A percentile compares a stretch with the other conserved stretches of the same genome.
Evolutionary conservation across 2,888 invertebrate genomes (phyloP).

Genomic region (Timema cristinae): DNA sequence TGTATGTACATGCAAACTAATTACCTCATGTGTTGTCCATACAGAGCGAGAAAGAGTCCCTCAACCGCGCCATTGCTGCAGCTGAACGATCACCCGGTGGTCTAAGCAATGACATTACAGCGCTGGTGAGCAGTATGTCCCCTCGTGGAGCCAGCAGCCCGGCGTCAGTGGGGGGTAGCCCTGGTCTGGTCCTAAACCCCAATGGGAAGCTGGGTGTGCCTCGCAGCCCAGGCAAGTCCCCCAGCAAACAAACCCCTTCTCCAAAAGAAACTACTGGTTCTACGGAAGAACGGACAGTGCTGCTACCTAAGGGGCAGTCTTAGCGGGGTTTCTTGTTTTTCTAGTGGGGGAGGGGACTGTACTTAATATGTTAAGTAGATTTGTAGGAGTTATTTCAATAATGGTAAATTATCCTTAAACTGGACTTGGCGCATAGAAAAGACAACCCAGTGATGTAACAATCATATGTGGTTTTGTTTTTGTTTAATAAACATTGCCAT

Average conservation of each 20-base stretch:
- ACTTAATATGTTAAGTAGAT: too few relatives aligned
- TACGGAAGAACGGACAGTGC: constrained; percentile 24
- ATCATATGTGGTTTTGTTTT: too few relatives aligned
- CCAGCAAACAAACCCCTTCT: neutral
- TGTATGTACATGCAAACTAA: too few relatives aligned
- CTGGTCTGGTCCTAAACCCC: constrained; percentile 12
- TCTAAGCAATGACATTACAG: constrained; percentile 17
- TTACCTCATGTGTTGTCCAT: neutral
- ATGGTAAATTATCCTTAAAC: too few relatives aligned
- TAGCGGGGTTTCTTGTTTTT: too few relatives aligned
- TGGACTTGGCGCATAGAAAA: too few relatives aligned
- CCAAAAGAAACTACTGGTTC: constrained; percentile 3
- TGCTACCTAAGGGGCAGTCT: constrained; percentile 11
- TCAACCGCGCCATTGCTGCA: constrained; percentile 23
- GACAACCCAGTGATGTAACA: too few relatives aligned
- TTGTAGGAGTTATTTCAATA: too few relatives aligned
- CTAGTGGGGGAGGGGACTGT: too few relatives aligned
- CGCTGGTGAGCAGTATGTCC: constrained; percentile 11
- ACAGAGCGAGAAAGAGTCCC: constrained; percentile 23
- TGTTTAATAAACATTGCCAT: too few relatives aligned
- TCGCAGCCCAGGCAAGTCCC: constrained; percentile 8
- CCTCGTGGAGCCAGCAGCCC: neutral
- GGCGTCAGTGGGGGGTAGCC: neutral
- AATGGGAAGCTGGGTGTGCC: constrained; percentile 14
- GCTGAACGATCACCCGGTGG: constrained; percentile 19